phyloP scores from a whole-genome alignment of 2,113 vertebrate species.

The Corvus hawaiiensis region DNA sequence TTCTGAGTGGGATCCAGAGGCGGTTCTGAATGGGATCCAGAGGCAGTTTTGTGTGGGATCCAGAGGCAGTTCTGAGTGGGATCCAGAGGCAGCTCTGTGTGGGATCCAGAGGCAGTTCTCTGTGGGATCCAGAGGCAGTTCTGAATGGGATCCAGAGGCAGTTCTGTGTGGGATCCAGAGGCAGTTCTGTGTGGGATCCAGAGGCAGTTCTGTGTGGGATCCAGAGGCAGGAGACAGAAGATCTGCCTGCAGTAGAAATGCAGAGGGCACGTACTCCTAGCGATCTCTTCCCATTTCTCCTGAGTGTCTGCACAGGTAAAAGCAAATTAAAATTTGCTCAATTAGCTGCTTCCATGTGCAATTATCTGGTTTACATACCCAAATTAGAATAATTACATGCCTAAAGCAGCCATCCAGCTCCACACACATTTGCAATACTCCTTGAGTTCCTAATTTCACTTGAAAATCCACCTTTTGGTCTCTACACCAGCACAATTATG shows the following conservation, averaged over 20 bases:
- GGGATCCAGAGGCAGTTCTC: too few relatives aligned
- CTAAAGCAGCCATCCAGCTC: slow-evolving; percentile 5
- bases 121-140: too few relatives aligned
- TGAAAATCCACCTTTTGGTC: neutral
- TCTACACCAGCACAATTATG: neutral
- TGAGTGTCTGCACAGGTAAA: neutral
- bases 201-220: too few relatives aligned
- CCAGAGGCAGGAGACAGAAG: neutral
- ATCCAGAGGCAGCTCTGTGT: too few relatives aligned
- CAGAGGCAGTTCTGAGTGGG: too few relatives aligned
- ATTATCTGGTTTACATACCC: neutral
- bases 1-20: neutral
- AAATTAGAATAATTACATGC: slow-evolving; percentile 21
- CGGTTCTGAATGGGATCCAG: neutral
- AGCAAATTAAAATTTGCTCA: slow-evolving; percentile 21
- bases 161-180: too few relatives aligned
- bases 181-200: too few relatives aligned
- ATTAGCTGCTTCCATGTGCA: slow-evolving; percentile 40
- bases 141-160: too few relatives aligned
- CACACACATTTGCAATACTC: neutral
- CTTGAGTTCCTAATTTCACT: neutral
- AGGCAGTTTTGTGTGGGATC: too few relatives aligned
- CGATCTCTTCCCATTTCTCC: neutral
- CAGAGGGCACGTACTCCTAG: neutral
- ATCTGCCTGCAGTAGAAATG: neutral